Evolutionary conservation across 2,113 vertebrate genomes (phyloP).

Genomic region (Seriola dumerili): DNA sequence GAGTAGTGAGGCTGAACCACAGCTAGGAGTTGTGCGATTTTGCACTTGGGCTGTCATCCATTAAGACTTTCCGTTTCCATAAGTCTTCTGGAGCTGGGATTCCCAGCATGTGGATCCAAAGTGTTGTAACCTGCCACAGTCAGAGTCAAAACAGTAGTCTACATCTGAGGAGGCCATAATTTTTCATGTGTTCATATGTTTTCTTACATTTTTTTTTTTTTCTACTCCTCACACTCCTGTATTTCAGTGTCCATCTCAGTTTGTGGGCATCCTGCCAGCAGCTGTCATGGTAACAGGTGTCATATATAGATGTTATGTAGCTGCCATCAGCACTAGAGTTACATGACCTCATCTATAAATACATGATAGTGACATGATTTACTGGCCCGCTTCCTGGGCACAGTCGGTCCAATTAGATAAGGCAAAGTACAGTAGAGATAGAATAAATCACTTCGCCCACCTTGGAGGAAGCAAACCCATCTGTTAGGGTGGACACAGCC

Average conservation of each 20-base stretch:
- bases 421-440: slow-evolving; percentile 42
- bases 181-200: not conserved
- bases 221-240: not conserved
- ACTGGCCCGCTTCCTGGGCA: slow-evolving; percentile 36
- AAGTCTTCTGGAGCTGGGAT: not conserved
- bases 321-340: slow-evolving; percentile 46
- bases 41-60: slow-evolving; percentile 5
- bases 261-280: slow-evolving; percentile 40
- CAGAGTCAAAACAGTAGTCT: slow-evolving; percentile 5
- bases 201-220: not conserved
- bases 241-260: not conserved
- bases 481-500: slow-evolving; percentile 56
- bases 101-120: slow-evolving; percentile 18
- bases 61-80: slow-evolving; percentile 14
- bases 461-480: slow-evolving; percentile 49
- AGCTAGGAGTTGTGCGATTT: slow-evolving; percentile 34
- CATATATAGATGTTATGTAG: slow-evolving; percentile 57
- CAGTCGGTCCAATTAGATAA: slow-evolving; percentile 59
- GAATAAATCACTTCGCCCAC: slow-evolving; percentile 51
- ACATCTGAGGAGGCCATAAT: slow-evolving; percentile 12
- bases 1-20: slow-evolving; percentile 10
- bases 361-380: slow-evolving; percentile 60
- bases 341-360: slow-evolving; percentile 71
- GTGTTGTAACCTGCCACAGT: slow-evolving; percentile 18
- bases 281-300: slow-evolving; percentile 57